Evolutionary conservation across 2,888 invertebrate species (phyloP).

Genomic region (Epistrophe eligans): DNA sequence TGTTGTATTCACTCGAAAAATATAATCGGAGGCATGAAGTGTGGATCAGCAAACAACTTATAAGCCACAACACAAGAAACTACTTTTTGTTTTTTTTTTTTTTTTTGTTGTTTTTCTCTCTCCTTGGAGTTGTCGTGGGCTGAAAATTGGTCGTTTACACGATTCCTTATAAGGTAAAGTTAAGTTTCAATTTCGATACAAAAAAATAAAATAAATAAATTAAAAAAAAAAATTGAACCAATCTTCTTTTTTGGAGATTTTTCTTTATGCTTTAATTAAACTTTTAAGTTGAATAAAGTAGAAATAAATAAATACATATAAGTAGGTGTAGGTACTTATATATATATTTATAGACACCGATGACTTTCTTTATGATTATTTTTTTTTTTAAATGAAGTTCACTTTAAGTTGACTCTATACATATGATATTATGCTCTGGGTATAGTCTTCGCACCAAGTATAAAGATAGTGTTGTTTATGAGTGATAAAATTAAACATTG

Average conservation of each 20-base stretch:
- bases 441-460: constrained; percentile 25
- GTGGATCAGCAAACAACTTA: constrained; percentile 37
- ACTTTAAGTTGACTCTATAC: constrained; percentile 23
- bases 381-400: constrained; percentile 46
- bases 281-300: constrained; percentile 30
- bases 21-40: constrained; percentile 18
- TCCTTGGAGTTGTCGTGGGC: constrained; percentile 56
- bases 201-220: background rate
- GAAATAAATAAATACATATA: background rate
- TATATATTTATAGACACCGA: constrained; percentile 9
- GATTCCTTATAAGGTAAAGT: constrained; percentile 60
- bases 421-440: background rate
- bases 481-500: background rate
- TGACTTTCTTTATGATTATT: constrained; percentile 37
- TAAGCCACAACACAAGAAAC: constrained; percentile 44
- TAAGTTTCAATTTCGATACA: constrained; percentile 40
- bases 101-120: background rate
- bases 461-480: constrained; percentile 18
- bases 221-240: constrained; percentile 16
- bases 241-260: constrained; percentile 40
- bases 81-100: constrained; percentile 6
- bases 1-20: constrained; percentile 37
- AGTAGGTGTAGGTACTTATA: background rate
- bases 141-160: constrained; percentile 70
- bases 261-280: constrained; percentile 22